These are phyloP conservation scores for Galerucella pusilla DNA, from an alignment of 2,888 invertebrate genomes.

Conservation along the genomic window DNA sequence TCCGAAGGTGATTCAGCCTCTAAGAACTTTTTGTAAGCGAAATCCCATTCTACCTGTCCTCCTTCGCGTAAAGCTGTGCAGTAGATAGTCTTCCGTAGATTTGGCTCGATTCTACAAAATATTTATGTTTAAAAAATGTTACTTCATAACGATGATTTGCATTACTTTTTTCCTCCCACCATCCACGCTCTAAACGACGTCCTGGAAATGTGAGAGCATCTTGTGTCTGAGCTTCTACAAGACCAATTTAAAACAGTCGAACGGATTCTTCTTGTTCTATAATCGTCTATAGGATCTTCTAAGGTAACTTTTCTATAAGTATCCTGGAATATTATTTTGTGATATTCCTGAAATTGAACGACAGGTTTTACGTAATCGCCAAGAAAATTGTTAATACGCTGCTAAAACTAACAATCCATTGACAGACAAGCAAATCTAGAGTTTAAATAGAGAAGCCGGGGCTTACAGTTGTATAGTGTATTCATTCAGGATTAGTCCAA, in stretches of 20 bases:
- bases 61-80: conserved; percentile 75
- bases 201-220: conserved; percentile 67
- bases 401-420: neutral
- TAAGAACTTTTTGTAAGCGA: conserved; percentile 69
- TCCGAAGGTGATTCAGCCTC: conserved; percentile 70
- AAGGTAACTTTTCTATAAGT: conserved; percentile 68
- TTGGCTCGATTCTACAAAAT: conserved; percentile 70
- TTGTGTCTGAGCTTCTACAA: conserved; percentile 67
- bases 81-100: conserved; percentile 72
- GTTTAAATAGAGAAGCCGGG: neutral
- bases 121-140: conserved; percentile 13
- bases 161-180: conserved; percentile 51
- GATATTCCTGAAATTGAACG: conserved; percentile 62
- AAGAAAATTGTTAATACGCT: neutral
- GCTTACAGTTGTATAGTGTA: neutral
- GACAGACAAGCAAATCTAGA: neutral
- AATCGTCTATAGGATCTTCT: conserved; percentile 66
- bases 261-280: conserved; percentile 68
- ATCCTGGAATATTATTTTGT: conserved; percentile 65
- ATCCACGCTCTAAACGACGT: conserved; percentile 68
- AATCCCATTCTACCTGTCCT: conserved; percentile 75
- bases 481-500: neutral
- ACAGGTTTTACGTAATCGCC: neutral
- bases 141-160: neutral
- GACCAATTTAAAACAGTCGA: conserved; percentile 70